Evolutionary conservation across 2,888 invertebrate genomes (phyloP), one percentile per base, ranked within the genome.

Genomic region (Cremastinae sp.): DNA sequence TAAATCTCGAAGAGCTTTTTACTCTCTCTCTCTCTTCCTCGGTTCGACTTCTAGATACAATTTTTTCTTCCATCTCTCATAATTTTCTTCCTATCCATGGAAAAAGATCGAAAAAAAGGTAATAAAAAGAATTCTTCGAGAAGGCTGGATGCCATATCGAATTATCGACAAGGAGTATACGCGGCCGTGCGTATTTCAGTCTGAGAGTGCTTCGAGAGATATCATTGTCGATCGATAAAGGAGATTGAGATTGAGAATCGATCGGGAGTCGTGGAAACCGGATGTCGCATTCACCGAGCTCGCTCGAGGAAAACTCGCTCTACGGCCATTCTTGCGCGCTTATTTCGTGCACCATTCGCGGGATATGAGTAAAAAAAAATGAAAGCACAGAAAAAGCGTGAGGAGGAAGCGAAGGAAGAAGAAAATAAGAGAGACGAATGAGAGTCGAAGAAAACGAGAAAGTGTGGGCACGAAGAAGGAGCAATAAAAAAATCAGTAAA

Each of bases 281-380:
- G 75, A 76, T 59, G 75, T 72, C 68, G 72, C 64, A 72, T 53
- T 76, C 72, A 53, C 68, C 53, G 72, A 69, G 75, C 68, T 51
- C 75, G 68, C 62, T 76, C 75, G 68, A 72, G 75, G 75, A 64
- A 72, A 69, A 69, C 75, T 66, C 20, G 18, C 47, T 71, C 64
- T 7, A 18, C 14, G 34, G 12, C 12, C 28, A 28, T 28, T 28
- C 28, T 28, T 3, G 5, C n/a, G n/a, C n/a, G n/a, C n/a, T n/a
- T n/a, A n/a, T n/a, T n/a, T n/a, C n/a, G n/a, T n/a, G n/a, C n/a
- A n/a, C n/a, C n/a, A n/a, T n/a, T n/a, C n/a, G 28, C 5, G 28
- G 4, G 20, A 22, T 53, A 47, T 47, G 14, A 12, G 14, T 47
- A 16, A 8, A 3, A 14, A 14, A 5, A 28, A 28, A 28, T n/a